Evolutionary conservation across 2,113 vertebrate genomes (phyloP), one percentile per base, ranked within the genome.

Genomic region (Hyperopisus bebe): DNA sequence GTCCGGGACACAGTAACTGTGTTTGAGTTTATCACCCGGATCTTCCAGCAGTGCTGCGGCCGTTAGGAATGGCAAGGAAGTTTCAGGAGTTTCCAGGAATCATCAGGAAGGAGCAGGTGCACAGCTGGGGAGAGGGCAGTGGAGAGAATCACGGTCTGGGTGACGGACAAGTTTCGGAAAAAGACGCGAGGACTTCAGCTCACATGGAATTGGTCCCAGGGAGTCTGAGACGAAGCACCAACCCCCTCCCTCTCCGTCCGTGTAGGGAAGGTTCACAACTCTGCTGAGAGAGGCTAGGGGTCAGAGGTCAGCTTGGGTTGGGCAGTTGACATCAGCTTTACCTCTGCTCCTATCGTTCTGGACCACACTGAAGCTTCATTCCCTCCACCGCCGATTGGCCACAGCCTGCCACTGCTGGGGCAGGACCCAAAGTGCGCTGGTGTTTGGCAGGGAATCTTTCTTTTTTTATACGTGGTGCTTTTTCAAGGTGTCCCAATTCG

Each of bases 281-380:
- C 55, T 8, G 46, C 90, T 90, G 91, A 70, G 77, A 44, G 77
- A 84, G 44, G 39, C 47, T 51, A 55, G 87, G 90, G 88, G 87
- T 90, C 80, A 91, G 91, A 92, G 89, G 90, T 90, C 86, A 90
- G 85, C 88, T 46, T 89, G 74, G 66, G 66, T 88, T 90, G 90
- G 91, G 90, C 91, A 42, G 91, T 91, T 92, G 92, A 93, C 92
- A 93, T 93, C 92, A 55, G 88, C 77, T 82, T 91, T 53, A 86
- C 88, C 50, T 27, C 89, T 82, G 77, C 77, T 91, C 48, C 35
- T 90, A 6, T 35, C 53, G 50, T 31, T 46, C 88, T n/a, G 80
- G 44, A 55, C 70, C 19, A 44, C 53, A 77, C 90, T 55, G 70
- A 70, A 88, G 17, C 50, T 89, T 6, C 35, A 9, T 13, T 11